These are phyloP conservation scores for Panurus biarmicus DNA, from an alignment of 2,113 vertebrate species.

Conservation along the genomic window DNA sequence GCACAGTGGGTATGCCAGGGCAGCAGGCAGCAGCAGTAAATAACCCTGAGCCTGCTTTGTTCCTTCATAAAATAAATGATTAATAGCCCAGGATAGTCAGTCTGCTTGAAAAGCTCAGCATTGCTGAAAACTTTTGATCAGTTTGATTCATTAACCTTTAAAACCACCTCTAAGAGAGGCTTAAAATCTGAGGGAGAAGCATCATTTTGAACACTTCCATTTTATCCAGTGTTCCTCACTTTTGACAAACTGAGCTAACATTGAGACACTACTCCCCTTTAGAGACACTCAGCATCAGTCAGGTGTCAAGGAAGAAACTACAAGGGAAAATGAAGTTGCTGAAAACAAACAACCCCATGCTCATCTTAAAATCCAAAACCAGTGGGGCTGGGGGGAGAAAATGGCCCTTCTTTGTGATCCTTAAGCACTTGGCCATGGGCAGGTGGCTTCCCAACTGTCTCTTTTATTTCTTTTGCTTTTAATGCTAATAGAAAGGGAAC, in stretches of 20 bases:
- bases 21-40: conserved; percentile 28
- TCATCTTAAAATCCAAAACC: not conserved
- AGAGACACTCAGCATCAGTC: not conserved
- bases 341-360: not conserved
- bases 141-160: conserved; percentile 36
- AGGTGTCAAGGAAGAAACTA: not conserved
- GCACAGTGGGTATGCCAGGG: conserved; percentile 41
- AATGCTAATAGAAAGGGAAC: conserved; percentile 50
- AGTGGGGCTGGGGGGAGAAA: not conserved
- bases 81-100: conserved; percentile 8
- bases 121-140: conserved; percentile 35
- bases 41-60: conserved; percentile 9
- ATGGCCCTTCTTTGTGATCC: not conserved
- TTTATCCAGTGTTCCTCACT: not conserved
- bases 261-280: not conserved
- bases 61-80: conserved; percentile 54
- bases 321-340: not conserved
- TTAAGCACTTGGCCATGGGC: not conserved
- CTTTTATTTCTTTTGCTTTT: conserved; percentile 25
- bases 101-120: not conserved
- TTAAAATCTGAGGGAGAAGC: not conserved
- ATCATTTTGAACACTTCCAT: not conserved
- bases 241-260: not conserved
- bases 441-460: conserved; percentile 61
- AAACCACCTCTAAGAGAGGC: not conserved